phyloP scores from a whole-genome alignment of 2,888 invertebrate genomes.

The Aleiodes testaceus region DNA sequence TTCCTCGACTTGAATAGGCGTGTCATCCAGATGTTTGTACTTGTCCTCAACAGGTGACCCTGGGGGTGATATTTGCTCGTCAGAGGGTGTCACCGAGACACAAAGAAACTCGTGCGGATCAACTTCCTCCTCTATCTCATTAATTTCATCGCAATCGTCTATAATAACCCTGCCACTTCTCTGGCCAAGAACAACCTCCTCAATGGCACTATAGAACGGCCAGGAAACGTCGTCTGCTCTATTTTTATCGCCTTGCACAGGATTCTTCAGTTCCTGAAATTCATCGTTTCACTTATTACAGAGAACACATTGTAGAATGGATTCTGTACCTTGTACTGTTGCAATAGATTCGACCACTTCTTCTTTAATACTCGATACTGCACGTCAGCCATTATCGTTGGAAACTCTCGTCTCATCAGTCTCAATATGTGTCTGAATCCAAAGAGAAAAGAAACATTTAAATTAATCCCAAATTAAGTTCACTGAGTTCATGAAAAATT shows the following conservation, averaged over 20 bases:
- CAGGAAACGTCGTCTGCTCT: slow-evolving; percentile 66
- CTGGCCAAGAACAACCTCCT: slow-evolving; percentile 60
- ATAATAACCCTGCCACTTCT: slow-evolving; percentile 35
- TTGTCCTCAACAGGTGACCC: slow-evolving; percentile 47
- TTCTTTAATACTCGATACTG: slow-evolving; percentile 66
- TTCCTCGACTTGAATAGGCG: slow-evolving; percentile 19
- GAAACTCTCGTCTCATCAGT: slow-evolving; percentile 64
- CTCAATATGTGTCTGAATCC: slow-evolving; percentile 59
- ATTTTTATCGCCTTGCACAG: slow-evolving; percentile 66
- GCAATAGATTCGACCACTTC: slow-evolving; percentile 66
- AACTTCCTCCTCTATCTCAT: slow-evolving; percentile 57
- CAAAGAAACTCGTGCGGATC: slow-evolving; percentile 65
- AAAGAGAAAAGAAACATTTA: background rate
- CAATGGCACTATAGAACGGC: slow-evolving; percentile 66
- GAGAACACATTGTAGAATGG: too few species aligned
- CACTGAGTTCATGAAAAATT: background rate
- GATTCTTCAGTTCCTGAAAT: slow-evolving; percentile 63
- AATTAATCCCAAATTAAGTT: background rate
- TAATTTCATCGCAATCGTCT: slow-evolving; percentile 45
- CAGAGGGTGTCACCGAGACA: slow-evolving; percentile 59
- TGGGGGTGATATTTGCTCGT: slow-evolving; percentile 50
- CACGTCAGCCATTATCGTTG: slow-evolving; percentile 64
- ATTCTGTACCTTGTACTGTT: slow-evolving; percentile 63
- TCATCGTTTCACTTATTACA: background rate
- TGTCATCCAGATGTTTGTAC: slow-evolving; percentile 16